phyloP scores from a whole-genome alignment of 2,113 vertebrate genomes.

The Propithecus coquereli region DNA sequence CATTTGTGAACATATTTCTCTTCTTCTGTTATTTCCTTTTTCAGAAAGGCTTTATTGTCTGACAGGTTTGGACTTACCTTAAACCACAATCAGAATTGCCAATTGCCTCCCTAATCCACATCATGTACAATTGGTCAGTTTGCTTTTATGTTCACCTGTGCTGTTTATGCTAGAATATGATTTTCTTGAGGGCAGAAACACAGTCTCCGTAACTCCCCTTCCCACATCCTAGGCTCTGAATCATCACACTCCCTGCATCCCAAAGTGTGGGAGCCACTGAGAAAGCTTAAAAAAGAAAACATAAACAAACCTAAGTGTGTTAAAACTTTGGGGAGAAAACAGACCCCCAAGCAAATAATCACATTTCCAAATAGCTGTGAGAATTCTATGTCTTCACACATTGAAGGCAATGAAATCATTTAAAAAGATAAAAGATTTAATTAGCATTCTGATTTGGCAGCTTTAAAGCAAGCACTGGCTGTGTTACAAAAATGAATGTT shows the following conservation, averaged over 20 bases:
- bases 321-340: not conserved
- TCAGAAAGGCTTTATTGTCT: not conserved
- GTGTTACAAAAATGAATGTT: not conserved
- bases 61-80: not conserved
- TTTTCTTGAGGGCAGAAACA: constrained; percentile 17
- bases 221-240: not conserved
- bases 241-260: not conserved
- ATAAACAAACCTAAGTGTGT: not conserved
- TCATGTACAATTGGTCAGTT: not conserved
- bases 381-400: not conserved
- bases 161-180: not conserved
- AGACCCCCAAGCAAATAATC: not conserved
- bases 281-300: not conserved
- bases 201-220: not conserved
- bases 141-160: not conserved
- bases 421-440: not conserved
- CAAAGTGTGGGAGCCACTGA: not conserved
- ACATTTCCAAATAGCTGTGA: not conserved
- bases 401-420: not conserved
- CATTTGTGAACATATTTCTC: not conserved
- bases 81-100: not conserved
- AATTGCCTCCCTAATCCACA: not conserved
- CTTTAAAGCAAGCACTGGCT: constrained; percentile 2
- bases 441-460: not conserved
- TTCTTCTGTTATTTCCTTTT: constrained; percentile 8